These are phyloP conservation scores for Panopea generosa DNA, from an alignment of 2,888 invertebrate species.

Conservation along the genomic window DNA sequence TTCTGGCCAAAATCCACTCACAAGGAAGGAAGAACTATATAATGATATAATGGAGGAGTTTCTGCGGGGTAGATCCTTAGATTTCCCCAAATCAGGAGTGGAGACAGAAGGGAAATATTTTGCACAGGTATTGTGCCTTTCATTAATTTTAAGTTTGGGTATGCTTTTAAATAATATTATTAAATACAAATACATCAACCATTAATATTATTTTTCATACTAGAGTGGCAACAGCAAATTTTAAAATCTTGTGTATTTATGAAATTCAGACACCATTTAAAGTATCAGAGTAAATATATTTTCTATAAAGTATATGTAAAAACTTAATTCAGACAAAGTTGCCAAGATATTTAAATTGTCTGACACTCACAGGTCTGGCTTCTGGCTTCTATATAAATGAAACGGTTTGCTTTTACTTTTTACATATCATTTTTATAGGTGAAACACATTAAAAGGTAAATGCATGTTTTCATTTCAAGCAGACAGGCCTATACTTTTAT, in stretches of 20 bases:
- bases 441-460: slow-evolving; percentile 2
- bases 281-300: slow-evolving; percentile 3
- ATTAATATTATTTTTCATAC: slow-evolving; percentile 3
- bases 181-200: slow-evolving; percentile 3
- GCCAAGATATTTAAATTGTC: not conserved
- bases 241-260: slow-evolving; percentile 2
- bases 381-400: slow-evolving; percentile 1
- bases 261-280: slow-evolving; percentile 1
- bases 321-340: slow-evolving; percentile 3
- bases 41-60: slow-evolving; percentile 2
- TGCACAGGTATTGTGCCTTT: slow-evolving; percentile 3
- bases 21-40: slow-evolving; percentile 3
- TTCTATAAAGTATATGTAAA: slow-evolving; percentile 1
- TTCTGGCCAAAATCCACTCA: slow-evolving; percentile 1
- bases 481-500: slow-evolving; percentile 3
- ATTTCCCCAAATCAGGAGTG: slow-evolving; percentile 1
- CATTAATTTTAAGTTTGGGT: slow-evolving; percentile 2
- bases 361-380: slow-evolving; percentile 3
- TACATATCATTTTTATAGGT: slow-evolving; percentile 1
- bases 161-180: slow-evolving; percentile 3
- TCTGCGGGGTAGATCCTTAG: slow-evolving; percentile 1
- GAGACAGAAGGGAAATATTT: slow-evolving; percentile 3
- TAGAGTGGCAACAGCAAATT: slow-evolving; percentile 2
- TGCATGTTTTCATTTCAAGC: slow-evolving; percentile 3
- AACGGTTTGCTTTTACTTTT: slow-evolving; percentile 3